Base-by-base conservation (phyloP, 1,140 invertebrate species). In the Chionoecetes opilio region DNA sequence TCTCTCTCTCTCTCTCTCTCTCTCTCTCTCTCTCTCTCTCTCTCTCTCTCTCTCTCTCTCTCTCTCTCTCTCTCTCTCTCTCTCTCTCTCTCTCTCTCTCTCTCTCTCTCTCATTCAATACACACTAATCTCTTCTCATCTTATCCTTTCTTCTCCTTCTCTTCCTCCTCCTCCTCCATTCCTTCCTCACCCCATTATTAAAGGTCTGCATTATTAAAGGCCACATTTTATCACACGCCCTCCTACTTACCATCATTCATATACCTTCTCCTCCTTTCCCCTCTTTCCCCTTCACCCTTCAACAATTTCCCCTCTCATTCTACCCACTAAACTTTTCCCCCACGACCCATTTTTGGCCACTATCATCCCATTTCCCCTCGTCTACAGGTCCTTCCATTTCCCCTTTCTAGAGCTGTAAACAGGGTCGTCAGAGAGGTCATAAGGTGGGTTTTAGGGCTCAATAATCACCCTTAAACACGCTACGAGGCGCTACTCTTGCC, bases 381-480 rank as follows among this genome's bases (percentile, higher is more conserved):
- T 26, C 21, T 75, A n/a, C 21, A 75, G 63, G 1, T n/a, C 21
- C 63, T 75, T n/a, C 6, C 63, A 75, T 75, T n/a, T 26, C 63
- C 63, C 63, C 63, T 75, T 75, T 75, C 63, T 75, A n/a, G 21
- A 26, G 63, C 63, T 75, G 63, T 75, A 75, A 75, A 75, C 63
- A 75, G 21, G 63, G 21, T 75, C 63, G 63, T 75, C 63, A 75
- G n/a, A 21, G 26, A 3, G 63, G n/a, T 6, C 63, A n/a, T 75
- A 11, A 75, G 63, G 63, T n/a, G 63, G 46, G 2, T 3, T 9
- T 17, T 53, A 9, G 46, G 11, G 63, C 11, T 26, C 63, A n/a
- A 5, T 26, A n/a, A 75, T 75, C 63, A 75, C 63, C 26, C 21
- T n/a, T 75, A n/a, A 75, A 21, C 63, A 75, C n/a, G 63, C 21